phyloP scores from a whole-genome alignment of 2,888 invertebrate genomes.

The Syritta pipiens region DNA sequence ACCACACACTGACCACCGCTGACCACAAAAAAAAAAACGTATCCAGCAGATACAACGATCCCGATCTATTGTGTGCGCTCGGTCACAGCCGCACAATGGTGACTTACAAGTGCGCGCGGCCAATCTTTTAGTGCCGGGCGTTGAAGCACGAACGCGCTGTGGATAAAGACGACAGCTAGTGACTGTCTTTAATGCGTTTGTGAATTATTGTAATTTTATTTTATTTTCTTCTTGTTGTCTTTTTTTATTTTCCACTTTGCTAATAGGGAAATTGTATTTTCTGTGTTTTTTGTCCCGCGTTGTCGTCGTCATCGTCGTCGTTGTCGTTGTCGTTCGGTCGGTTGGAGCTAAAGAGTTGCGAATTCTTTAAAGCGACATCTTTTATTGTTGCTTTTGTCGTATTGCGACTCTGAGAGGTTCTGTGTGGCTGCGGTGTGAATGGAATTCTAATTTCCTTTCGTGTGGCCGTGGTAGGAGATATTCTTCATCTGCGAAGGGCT shows the following conservation, averaged over 20 bases:
- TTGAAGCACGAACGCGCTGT: conserved; percentile 33
- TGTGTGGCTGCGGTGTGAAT: conserved; percentile 25
- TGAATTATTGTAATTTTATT: too few relatives aligned
- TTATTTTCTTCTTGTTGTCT: too few relatives aligned
- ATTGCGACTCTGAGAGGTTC: not conserved
- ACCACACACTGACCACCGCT: conserved; percentile 14
- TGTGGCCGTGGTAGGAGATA: too few relatives aligned
- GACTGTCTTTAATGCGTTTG: conserved; percentile 42
- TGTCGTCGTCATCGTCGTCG: too few relatives aligned
- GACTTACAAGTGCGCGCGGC: conserved; percentile 16
- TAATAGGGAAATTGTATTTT: conserved; percentile 30
- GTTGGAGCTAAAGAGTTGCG: not conserved
- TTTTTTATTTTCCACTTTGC: not conserved
- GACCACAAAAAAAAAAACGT: too few relatives aligned
- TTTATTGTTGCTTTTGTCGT: conserved; percentile 35
- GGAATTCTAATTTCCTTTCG: conserved; percentile 50
- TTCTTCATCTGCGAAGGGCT: too few relatives aligned
- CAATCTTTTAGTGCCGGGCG: conserved; percentile 16
- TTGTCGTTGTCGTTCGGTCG: not conserved
- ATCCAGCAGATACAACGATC: conserved; percentile 15
- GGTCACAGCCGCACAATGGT: conserved; percentile 10
- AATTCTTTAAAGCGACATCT: conserved; percentile 41
- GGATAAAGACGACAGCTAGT: not conserved
- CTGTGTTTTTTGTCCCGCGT: conserved; percentile 16
- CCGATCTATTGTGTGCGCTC: conserved; percentile 34